phyloP scores from a whole-genome alignment of 2,113 vertebrate genomes.

The Falco punctatus region DNA sequence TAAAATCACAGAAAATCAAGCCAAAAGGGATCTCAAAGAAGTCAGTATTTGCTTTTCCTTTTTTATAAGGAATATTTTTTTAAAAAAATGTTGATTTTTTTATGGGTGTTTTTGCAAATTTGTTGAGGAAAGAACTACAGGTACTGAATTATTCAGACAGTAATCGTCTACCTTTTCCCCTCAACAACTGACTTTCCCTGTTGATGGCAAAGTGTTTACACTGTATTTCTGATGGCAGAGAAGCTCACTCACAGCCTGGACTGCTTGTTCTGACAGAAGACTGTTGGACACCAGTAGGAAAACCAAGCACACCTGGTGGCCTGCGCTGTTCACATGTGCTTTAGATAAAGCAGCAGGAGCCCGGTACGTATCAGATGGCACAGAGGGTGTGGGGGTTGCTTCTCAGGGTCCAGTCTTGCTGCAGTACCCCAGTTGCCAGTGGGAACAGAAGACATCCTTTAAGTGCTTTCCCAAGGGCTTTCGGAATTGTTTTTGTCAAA shows the following conservation, averaged over 20 bases:
- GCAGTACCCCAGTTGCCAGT: background rate
- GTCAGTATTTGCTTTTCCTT: background rate
- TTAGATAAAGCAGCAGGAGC: background rate
- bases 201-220: background rate
- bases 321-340: background rate
- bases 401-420: background rate
- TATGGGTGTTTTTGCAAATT: background rate
- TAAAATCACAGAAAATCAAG: background rate
- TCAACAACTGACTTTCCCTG: background rate
- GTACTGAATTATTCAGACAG: background rate
- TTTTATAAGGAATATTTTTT: background rate
- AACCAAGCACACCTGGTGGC: background rate
- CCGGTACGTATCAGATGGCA: background rate
- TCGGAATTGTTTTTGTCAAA: background rate
- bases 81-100: background rate
- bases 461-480: background rate
- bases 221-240: background rate
- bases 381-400: rapidly evolving
- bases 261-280: background rate
- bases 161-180: background rate
- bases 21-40: background rate
- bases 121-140: background rate
- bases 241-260: background rate
- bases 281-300: background rate
- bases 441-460: background rate